Conservation (phyloP, 2,797 vertebrate species). For the Pangasius macronema region DNA sequence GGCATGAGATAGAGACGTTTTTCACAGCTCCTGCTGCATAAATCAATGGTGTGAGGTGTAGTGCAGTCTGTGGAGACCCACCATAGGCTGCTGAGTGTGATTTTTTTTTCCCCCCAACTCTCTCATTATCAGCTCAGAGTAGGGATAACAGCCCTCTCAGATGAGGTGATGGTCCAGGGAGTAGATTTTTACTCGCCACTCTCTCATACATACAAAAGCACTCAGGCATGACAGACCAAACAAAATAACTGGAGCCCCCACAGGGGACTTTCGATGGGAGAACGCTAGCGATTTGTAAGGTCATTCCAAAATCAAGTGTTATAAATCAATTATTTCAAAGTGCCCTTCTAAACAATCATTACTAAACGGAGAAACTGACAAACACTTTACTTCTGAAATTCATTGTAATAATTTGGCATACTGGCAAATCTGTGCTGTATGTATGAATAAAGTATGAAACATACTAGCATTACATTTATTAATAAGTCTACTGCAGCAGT, state of each 20-base stretch:
- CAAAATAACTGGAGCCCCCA: not conserved
- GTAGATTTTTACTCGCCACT: not conserved
- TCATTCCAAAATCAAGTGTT: not conserved
- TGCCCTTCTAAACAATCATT: not conserved
- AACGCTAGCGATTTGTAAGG: not conserved
- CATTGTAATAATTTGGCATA: not conserved
- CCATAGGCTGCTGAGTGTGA: constrained; percentile 26
- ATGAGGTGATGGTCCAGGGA: constrained; percentile 22
- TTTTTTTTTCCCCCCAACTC: not conserved
- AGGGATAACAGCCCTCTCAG: constrained; percentile 25
- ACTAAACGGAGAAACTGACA: not conserved
- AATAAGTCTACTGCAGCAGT: not conserved
- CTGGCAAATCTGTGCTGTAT: not conserved
- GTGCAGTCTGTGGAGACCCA: not conserved
- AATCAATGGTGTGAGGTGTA: constrained; percentile 27
- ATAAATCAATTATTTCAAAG: not conserved
- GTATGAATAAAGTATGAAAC: not conserved
- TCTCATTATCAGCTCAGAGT: constrained; percentile 26
- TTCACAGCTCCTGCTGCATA: not conserved
- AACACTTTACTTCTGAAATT: not conserved
- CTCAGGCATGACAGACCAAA: not conserved
- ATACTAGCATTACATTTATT: not conserved
- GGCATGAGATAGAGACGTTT: constrained; percentile 19
- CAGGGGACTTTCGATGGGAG: not conserved
- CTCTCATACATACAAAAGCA: not conserved